A percentile compares a stretch with the other conserved stretches of the same genome.
phyloP scores from a whole-genome alignment of 2,797 vertebrate genomes.

The Sardinella longiceps region DNA sequence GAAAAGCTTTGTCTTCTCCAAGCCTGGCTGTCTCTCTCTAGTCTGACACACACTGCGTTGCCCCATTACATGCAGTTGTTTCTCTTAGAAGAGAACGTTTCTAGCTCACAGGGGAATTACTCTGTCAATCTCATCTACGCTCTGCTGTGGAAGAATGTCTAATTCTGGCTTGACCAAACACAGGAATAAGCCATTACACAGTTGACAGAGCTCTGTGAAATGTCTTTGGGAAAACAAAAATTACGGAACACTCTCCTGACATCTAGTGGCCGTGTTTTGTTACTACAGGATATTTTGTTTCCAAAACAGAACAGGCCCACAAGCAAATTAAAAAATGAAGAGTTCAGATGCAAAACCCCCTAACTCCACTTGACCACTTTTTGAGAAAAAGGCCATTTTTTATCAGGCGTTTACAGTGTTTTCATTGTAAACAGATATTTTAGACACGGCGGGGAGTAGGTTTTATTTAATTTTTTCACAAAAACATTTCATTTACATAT shows the following conservation, averaged over 20 bases:
- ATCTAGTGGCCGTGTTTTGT: neutral
- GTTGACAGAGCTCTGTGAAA: conserved; percentile 13
- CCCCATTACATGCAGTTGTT: neutral
- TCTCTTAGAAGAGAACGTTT: neutral
- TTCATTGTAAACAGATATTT: no score
- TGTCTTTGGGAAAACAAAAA: neutral
- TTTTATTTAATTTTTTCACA: no score
- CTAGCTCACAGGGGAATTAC: neutral
- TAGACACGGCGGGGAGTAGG: no score
- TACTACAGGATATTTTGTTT: neutral
- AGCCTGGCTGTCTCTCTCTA: neutral
- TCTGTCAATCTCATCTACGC: neutral
- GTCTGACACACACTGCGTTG: neutral
- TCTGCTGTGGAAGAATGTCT: neutral
- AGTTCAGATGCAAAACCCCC: no score
- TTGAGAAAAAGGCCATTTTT: no score
- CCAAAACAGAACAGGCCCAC: no score
- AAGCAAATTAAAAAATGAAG: no score
- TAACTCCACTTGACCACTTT: no score
- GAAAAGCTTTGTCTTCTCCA: neutral
- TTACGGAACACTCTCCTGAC: conserved; percentile 5
- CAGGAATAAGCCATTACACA: conserved; percentile 11
- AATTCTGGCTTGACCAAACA: neutral
- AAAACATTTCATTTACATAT: no score
- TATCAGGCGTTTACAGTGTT: no score